Conservation (phyloP, 37 sponge, comb jelly and placozoan genomes). For the Theonella swinhoei region DNA sequence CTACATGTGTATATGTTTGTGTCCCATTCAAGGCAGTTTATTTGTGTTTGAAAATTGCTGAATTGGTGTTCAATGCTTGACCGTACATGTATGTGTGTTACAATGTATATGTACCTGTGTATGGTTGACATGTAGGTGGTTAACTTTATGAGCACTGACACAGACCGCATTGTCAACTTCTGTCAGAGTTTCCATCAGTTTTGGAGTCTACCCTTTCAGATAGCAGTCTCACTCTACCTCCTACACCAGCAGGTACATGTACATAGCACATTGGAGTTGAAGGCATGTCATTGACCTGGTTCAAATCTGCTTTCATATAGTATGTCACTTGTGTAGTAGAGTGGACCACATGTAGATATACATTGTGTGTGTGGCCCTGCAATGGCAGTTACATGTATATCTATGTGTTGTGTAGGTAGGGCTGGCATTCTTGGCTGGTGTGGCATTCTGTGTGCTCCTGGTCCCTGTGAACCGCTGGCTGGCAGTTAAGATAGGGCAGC, state of each 20-base stretch:
- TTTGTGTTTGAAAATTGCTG: too few species aligned
- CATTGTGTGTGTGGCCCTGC: too few species aligned
- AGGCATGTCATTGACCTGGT: too few species aligned
- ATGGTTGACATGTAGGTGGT: conserved; percentile 56
- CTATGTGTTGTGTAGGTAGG: conserved; percentile 70
- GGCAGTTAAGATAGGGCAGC: conserved; percentile 89
- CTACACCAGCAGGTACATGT: conserved; percentile 87
- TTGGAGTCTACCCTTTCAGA: conserved; percentile 97
- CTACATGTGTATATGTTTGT: too few species aligned
- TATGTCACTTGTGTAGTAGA: too few species aligned
- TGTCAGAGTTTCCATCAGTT: conserved; percentile 91
- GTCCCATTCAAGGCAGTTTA: too few species aligned
- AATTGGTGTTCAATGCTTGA: too few species aligned
- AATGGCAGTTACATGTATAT: too few species aligned
- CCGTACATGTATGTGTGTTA: not conserved
- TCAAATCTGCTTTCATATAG: too few species aligned
- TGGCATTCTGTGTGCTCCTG: conserved; percentile 82
- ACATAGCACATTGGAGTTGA: too few species aligned
- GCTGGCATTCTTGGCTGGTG: conserved; percentile 89
- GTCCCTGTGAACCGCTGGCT: conserved; percentile 93
- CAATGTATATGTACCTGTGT: not conserved
- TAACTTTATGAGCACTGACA: conserved; percentile 96
- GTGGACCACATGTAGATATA: too few species aligned
- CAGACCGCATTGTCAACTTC: conserved; percentile 90
- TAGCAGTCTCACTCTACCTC: conserved; percentile 83